Percentiles rank a stretch among this genome's conserved stretches.
These are phyloP conservation scores for Drosophila leonis DNA, from an alignment of 2,888 invertebrate species.

Conservation along the genomic window DNA sequence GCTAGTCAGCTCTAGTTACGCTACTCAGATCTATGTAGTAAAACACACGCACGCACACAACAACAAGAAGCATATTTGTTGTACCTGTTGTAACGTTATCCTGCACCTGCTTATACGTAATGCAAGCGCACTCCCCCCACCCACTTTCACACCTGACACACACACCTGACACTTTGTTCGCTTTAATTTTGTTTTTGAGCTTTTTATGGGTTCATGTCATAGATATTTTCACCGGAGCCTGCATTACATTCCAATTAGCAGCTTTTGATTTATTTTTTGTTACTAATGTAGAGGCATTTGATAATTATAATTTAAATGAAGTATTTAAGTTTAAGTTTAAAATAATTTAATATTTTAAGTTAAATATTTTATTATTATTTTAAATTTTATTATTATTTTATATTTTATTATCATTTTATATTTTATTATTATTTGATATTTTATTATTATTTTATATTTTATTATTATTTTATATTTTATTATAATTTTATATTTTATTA, in stretches of 20 bases:
- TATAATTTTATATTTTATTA: too few relatives aligned
- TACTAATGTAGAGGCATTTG: neutral
- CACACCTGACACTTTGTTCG: neutral
- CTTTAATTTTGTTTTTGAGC: conserved; percentile 1
- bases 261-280: too few relatives aligned
- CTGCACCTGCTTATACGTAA: conserved; percentile 34
- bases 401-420: neutral
- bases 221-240: too few relatives aligned
- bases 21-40: conserved; percentile 10
- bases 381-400: neutral
- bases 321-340: too few relatives aligned
- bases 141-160: neutral
- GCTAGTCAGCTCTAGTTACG: conserved; percentile 38
- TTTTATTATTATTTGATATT: too few relatives aligned
- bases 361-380: neutral
- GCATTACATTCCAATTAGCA: neutral
- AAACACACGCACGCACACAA: conserved; percentile 3
- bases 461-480: neutral
- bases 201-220: neutral
- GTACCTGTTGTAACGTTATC: conserved; percentile 20
- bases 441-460: too few relatives aligned
- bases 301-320: neutral
- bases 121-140: conserved; percentile 22
- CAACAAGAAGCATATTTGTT: conserved; percentile 2
- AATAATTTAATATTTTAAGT: neutral